phyloP scores from a whole-genome alignment of 2,888 invertebrate species.

The Habrosyne pyritoides region DNA sequence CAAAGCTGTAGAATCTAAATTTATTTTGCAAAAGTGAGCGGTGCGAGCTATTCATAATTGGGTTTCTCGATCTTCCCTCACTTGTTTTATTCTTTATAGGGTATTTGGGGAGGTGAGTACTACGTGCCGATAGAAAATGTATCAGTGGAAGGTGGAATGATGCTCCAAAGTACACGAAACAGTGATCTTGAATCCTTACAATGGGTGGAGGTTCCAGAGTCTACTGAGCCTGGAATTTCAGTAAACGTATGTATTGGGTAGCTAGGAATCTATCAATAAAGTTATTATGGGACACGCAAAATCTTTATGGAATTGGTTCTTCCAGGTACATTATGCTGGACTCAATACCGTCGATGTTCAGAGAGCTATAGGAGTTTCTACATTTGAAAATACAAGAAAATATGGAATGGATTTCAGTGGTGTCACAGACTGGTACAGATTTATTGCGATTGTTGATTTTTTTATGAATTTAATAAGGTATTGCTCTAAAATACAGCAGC shows the following conservation, averaged over 20 bases:
- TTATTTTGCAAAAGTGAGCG: too few species aligned
- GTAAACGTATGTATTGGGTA: slow-evolving; percentile 6
- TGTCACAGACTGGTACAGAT: slow-evolving; percentile 44
- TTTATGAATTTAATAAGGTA: background rate
- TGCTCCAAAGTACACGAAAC: slow-evolving; percentile 26
- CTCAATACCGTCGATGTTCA: slow-evolving; percentile 43
- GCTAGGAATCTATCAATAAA: too few species aligned
- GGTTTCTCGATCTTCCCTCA: too few species aligned
- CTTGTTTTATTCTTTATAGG: slow-evolving; percentile 23
- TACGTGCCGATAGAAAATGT: slow-evolving; percentile 29
- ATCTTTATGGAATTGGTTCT: slow-evolving; percentile 5
- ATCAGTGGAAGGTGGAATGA: slow-evolving; percentile 7
- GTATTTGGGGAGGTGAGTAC: slow-evolving; percentile 46
- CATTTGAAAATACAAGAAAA: slow-evolving; percentile 12
- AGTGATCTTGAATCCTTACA: slow-evolving; percentile 37
- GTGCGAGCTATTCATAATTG: too few species aligned
- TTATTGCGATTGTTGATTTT: background rate
- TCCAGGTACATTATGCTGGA: slow-evolving; percentile 50
- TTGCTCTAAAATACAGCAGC: background rate
- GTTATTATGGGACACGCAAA: too few species aligned
- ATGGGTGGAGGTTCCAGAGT: slow-evolving; percentile 36
- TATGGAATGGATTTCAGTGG: slow-evolving; percentile 71
- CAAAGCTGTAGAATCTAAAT: too few species aligned
- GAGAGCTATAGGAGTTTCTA: slow-evolving; percentile 40
- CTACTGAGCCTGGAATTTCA: slow-evolving; percentile 17